phyloP scores from a whole-genome alignment of 2,113 vertebrate genomes.

The Gallinago media region DNA sequence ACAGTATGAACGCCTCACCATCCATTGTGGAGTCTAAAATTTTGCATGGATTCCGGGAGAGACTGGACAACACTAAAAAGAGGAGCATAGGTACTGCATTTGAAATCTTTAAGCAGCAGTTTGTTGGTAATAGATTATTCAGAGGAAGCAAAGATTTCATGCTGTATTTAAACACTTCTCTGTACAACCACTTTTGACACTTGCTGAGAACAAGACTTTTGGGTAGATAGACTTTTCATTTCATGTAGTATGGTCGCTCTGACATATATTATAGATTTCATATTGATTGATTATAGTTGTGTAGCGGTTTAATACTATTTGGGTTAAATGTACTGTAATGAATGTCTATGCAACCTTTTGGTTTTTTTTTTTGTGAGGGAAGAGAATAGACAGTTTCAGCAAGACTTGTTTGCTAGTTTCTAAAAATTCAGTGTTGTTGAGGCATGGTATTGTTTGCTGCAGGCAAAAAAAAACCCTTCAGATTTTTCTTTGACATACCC shows the following conservation, averaged over 20 bases:
- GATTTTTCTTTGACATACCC: background rate
- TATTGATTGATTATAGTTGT: background rate
- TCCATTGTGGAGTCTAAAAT: background rate
- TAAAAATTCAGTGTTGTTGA: background rate
- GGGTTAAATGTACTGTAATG: background rate
- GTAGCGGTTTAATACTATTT: background rate
- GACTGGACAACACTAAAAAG: background rate
- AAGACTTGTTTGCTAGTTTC: background rate
- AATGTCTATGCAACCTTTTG: accelerated
- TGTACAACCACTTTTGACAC: background rate
- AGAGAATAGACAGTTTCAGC: background rate
- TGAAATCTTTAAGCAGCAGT: background rate
- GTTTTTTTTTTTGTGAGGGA: background rate
- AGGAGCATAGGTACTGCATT: background rate
- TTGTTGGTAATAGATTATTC: background rate
- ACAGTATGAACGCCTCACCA: background rate
- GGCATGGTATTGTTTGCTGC: background rate
- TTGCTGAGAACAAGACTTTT: background rate
- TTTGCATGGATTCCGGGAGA: background rate
- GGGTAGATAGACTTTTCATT: background rate
- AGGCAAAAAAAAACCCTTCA: background rate
- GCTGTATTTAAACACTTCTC: background rate
- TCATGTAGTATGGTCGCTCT: background rate
- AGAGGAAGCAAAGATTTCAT: background rate
- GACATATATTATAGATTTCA: background rate